Evolutionary conservation across 2,113 vertebrate species (phyloP), one percentile per base, ranked within the genome.

Genomic region (Sturnus vulgaris): DNA sequence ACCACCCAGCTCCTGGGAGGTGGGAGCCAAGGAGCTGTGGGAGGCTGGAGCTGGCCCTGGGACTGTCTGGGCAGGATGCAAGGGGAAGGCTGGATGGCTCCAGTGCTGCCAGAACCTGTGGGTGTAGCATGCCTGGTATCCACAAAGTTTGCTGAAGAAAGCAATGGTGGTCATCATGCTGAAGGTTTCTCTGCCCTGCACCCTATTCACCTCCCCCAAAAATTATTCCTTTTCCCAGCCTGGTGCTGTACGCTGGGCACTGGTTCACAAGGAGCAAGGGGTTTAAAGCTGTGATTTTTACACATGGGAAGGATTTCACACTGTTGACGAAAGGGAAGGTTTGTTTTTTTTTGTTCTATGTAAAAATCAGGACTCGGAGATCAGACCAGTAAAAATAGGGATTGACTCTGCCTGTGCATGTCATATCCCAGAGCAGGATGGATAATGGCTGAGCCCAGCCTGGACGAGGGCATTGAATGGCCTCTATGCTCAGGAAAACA

Each of bases 301-400:
- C 31, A 42, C 30, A 33, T 6, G 11, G 35, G 37, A 23, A 63
- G 30, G 42, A 50, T 50, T 66, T 57, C 42, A 55, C 8, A 4
- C 42, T 19, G 31, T 12, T 47, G 60, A n/a, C 85, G 50, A 83
- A 95, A 93, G 39, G 50, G 30, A 79, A 60, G 37, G 19, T 83
- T 92, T 55, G 47, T 35, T 11, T 50, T 52, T 35, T 11, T 50
- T 42, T 81, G 57, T 70, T 69, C 33, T 30, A 11, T 28, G 52
- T 68, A 52, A 52, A 79, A 83, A 69, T 35, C 31, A n/a, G 25
- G 33, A 64, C 55, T 46, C 1, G 13, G 59, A 78, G 49, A 12
- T 33, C 35, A 75, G 77, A 69, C 81, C 83, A 89, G 68, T 71
- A 71, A 91, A 95, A 94, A 68, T 2, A 88, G 52, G 61, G 88